Evolutionary conservation across 2,797 vertebrate species (phyloP).

Genomic region (Spinibarbus caldwelli): DNA sequence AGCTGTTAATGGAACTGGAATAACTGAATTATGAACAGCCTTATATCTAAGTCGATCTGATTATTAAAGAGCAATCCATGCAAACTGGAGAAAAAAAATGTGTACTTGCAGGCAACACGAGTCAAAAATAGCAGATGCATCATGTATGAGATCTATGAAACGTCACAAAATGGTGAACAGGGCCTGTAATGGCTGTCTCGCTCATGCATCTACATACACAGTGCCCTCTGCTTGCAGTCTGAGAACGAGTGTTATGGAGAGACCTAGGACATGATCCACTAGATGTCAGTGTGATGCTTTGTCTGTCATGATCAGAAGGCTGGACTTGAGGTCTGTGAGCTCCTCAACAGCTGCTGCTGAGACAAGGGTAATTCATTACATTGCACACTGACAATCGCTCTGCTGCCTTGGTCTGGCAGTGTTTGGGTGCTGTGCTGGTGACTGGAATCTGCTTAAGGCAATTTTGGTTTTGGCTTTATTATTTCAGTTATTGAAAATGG

Average conservation of each 20-base stretch:
- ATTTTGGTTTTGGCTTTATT: constrained; percentile 9
- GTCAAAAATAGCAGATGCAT: neutral
- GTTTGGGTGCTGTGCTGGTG: constrained; percentile 25
- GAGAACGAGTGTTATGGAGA: constrained; percentile 25
- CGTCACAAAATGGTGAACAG: constrained; percentile 62
- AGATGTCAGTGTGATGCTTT: constrained; percentile 73
- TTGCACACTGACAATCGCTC: constrained; percentile 45
- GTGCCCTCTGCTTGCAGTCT: constrained; percentile 58
- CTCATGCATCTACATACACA: constrained; percentile 46
- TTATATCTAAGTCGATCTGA: neutral
- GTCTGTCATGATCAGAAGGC: constrained; percentile 50
- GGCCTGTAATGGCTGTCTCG: constrained; percentile 61
- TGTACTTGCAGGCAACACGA: neutral
- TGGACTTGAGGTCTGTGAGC: constrained; percentile 49
- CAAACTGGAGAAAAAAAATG: neutral
- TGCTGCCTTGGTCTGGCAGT: constrained; percentile 45
- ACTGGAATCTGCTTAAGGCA: constrained; percentile 32
- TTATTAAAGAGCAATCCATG: neutral
- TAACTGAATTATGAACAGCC: neutral
- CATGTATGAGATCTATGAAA: constrained; percentile 40
- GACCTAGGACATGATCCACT: constrained; percentile 61
- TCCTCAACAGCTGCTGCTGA: constrained; percentile 60
- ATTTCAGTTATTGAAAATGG: constrained; percentile 11
- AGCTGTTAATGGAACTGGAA: neutral
- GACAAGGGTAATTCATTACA: constrained; percentile 59